Base-by-base conservation (phyloP, 2,113 vertebrate species). In the Anoplopoma fimbria region DNA sequence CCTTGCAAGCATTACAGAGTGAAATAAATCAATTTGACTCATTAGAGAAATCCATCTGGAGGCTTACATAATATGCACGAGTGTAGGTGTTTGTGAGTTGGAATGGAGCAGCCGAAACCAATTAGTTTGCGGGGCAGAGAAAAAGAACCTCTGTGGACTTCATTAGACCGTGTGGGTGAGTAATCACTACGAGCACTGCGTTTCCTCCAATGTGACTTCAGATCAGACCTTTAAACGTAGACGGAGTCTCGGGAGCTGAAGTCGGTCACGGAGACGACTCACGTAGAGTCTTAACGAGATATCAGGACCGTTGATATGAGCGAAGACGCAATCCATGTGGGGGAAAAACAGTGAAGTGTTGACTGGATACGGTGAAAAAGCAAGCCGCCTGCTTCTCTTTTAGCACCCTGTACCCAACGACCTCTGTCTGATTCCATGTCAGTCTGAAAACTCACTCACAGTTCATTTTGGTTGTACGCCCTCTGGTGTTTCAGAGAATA, bases 1-100 rank as follows among this genome's bases (percentile, higher is more conserved):
- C 25, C 27, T 79, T 58, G 5, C 63, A 51, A 57, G 40, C 49
- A 34, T 82, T 62, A 65, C 85, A 77, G 73, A 71, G 83, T 85
- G 87, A 88, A 79, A 85, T 85, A 84, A 89, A 90, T 90, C 80
- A 87, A 36, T 83, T 89, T 47, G 57, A 87, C 86, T 86, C 82
- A 91, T 92, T 81, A 83, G 27, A n/a, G n/a, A n/a, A n/a, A 75
- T 81, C 88, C 89, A 91, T 92, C 85, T 92, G 89, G 77, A 14
- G 40, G 31, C 63, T 92, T 90, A 87, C 85, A 84, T 84, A 91
- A 92, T 83, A 86, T 82, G 79, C 81, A 77, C 83, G 2, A 82
- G 88, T 84, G 83, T 79, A 87, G 90, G 88, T 90, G 89, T 91
- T 90, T 86, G 81, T 82, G 75, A 79, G 73, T 87, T 89, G 87